phyloP scores from a whole-genome alignment of 2,888 invertebrate genomes.

The Strigamia transsilvanica region DNA sequence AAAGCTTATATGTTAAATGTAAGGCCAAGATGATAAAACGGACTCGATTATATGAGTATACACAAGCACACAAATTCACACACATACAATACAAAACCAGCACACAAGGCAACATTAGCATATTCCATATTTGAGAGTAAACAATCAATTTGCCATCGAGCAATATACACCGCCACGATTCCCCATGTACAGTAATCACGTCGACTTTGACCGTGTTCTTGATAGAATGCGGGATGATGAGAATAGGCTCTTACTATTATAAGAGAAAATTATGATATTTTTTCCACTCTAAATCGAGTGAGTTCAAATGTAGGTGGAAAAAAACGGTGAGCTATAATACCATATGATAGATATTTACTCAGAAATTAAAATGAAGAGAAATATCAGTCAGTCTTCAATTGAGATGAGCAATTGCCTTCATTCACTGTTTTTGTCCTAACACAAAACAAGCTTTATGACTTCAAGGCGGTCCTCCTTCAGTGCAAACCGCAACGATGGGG shows the following conservation, averaged over 20 bases:
- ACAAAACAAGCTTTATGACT: not conserved
- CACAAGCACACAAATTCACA: slow-evolving; percentile 12
- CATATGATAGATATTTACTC: not conserved
- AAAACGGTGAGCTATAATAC: slow-evolving; percentile 9
- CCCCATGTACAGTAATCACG: not conserved
- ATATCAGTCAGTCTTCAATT: not conserved
- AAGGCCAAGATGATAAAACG: slow-evolving; percentile 18
- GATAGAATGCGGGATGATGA: not conserved
- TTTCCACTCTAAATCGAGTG: not conserved
- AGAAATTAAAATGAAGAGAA: slow-evolving; percentile 1
- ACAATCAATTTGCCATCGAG: not conserved
- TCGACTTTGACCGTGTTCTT: not conserved
- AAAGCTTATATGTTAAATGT: slow-evolving; percentile 11
- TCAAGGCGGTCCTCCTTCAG: slow-evolving; percentile 17
- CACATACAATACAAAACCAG: slow-evolving; percentile 1
- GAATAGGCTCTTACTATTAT: slow-evolving; percentile 18
- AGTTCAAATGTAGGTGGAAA: slow-evolving; percentile 3
- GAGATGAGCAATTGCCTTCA: slow-evolving; percentile 15
- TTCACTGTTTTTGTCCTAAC: not conserved
- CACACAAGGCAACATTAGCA: slow-evolving; percentile 34
- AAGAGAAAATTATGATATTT: not conserved
- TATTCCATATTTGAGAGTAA: slow-evolving; percentile 6
- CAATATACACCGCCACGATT: not conserved
- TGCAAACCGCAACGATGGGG: not conserved
- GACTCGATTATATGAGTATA: not conserved